Base-by-base conservation (phyloP, 37 sponge, comb jelly and placozoan genomes). In the Halisarca cf. caerulea region DNA sequence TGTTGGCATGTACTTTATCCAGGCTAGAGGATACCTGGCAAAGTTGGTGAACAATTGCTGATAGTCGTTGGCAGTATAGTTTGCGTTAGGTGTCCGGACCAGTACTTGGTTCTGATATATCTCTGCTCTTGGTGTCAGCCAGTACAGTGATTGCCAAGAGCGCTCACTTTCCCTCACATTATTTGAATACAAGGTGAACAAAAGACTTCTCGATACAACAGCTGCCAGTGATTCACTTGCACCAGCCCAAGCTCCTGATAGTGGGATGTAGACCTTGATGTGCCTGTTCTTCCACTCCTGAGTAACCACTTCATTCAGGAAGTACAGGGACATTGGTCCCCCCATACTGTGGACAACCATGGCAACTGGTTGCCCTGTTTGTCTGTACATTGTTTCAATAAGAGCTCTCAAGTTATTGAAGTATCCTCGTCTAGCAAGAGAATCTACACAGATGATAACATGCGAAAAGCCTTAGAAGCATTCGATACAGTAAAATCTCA, bases 231-330 rank as follows among this genome's bases (percentile, higher is more conserved):
- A n/a, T n/a, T n/a, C n/a, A n/a, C n/a, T n/a, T n/a, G n/a, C n/a
- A n/a, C n/a, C n/a, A n/a, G n/a, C n/a, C 94, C 95, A 98, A 41
- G 86, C 94, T 2, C 95, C 99, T 57, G 96, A 82, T n/a, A 96
- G 38, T 0, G 99, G 47, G 39, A 98, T 73, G 38, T 85, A 94
- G 44, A 78, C 83, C 18, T 90, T 72, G 68, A 98, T 85, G 84
- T 89, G 89, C 66, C 81, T 93, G 32, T 93, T 91, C 80, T 98
- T 98, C 99, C 99, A 98, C 6, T 58, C 70, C 62, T 92, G 90
- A 34, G 58, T 72, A 15, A 91, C 90, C 9, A 69, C 71, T 60
- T 93, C 69, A 15, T 85, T 93, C 41, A 98, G 88, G 87, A 98
- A 95, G 89, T 92, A 93, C 27, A 98, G 91, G 15, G 86, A 58